Base-by-base conservation (phyloP, 2,888 invertebrate genomes). In the Mesoligia furuncula region DNA sequence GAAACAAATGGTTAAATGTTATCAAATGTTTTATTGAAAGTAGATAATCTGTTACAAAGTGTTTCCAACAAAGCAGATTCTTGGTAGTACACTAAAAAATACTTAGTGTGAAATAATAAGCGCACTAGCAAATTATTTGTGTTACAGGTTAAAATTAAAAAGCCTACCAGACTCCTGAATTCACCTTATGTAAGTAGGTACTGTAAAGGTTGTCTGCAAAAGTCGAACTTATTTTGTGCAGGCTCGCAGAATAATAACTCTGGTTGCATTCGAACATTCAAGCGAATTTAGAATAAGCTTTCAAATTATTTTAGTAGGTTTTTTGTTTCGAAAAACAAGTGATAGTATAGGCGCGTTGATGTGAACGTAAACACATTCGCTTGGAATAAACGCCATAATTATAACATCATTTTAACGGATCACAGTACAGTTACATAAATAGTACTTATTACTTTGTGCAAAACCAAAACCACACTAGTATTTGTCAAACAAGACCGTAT, bases 391-490 rank as follows among this genome's bases (percentile, higher is more conserved):
- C 24, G 24, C 9, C 9, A 54, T 54, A 54, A 24, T 54, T 9
- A 24, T 3, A 54, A 54, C 20, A n/a, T n/a, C 4, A 54, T 11
- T 54, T 24, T 54, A 4, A 54, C 11, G 11, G 11, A n/a, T 24
- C 9, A 54, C 24, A 54, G 24, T 36, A n/a, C n/a, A 36, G 36
- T 5, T 54, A n/a, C 11, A 8, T 48, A 15, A 1, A 39, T n/a
- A 51, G 17, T 31, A n/a, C n/a, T n/a, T n/a, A 59, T 4, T 48
- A 48, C 42, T 80, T 31, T 42, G 31, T 39, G 1, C 27, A n/a
- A 62, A 78, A 79, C 39, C 69, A 73, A 81, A 85, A 73, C 54
- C 54, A 74, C 67, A 74, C 67, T 59, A 42, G 11, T 42, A 79
- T 75, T 73, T 72, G 54, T 64, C 70, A 70, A 83, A 67, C 36